A percentile compares a stretch with the other conserved stretches of the same genome.
phyloP scores from a whole-genome alignment of 2,113 vertebrate genomes.

The Corapipo altera region DNA sequence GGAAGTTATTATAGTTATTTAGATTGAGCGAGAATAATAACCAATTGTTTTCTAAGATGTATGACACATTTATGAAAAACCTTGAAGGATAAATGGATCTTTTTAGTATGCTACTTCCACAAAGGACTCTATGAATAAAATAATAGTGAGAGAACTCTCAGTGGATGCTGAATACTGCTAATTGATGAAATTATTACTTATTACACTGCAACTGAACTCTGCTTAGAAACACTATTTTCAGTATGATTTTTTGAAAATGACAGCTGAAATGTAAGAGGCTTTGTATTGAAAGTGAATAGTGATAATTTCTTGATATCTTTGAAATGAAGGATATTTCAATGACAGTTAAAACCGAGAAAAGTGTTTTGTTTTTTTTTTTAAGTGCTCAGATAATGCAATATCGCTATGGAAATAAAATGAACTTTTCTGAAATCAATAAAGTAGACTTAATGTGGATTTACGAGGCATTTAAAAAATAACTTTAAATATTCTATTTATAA shows the following conservation, averaged over 20 bases:
- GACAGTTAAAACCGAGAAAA: constrained; percentile 50
- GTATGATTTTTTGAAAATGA: constrained; percentile 62
- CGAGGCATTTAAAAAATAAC: not conserved
- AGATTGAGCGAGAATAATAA: constrained; percentile 60
- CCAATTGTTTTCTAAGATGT: constrained; percentile 62
- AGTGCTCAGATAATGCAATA: constrained; percentile 8
- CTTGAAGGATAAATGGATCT: constrained; percentile 64
- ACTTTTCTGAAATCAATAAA: constrained; percentile 31
- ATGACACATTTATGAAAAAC: constrained; percentile 62
- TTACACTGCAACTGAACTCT: constrained; percentile 60
- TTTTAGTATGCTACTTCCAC: constrained; percentile 61
- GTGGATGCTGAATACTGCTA: constrained; percentile 66
- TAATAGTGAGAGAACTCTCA: constrained; percentile 67
- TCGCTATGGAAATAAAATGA: constrained; percentile 24
- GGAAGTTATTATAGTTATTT: constrained; percentile 67
- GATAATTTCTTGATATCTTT: constrained; percentile 69
- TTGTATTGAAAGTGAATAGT: constrained; percentile 65
- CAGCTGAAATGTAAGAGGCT: constrained; percentile 63
- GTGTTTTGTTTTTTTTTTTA: not conserved
- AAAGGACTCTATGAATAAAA: constrained; percentile 69
- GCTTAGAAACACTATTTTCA: constrained; percentile 66
- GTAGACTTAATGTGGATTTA: constrained; percentile 17
- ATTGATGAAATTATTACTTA: constrained; percentile 71
- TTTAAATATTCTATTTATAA: constrained; percentile 16
- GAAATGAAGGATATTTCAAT: constrained; percentile 55